phyloP scores from a whole-genome alignment of 1,140 invertebrate species.

The Drosophila orena region DNA sequence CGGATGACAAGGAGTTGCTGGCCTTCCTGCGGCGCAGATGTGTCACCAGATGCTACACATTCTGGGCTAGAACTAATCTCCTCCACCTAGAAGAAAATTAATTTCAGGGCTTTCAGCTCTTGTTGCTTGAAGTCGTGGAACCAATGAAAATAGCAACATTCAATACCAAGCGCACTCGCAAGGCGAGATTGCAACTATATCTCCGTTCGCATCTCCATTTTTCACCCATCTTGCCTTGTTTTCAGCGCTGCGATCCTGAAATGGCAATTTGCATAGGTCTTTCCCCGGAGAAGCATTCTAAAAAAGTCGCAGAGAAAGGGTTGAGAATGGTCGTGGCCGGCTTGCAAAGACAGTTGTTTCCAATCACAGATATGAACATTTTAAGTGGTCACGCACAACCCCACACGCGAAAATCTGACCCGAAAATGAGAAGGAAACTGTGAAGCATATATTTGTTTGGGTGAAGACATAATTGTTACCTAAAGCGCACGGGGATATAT shows the following conservation, averaged over 20 bases:
- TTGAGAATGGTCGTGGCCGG: conserved; percentile 1
- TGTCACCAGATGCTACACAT: conserved; percentile 36
- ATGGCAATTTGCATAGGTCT: conserved; percentile 9
- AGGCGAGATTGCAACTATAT: conserved; percentile 9
- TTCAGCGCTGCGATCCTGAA: conserved; percentile 20
- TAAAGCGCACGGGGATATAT: too few relatives aligned
- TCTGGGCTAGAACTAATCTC: neutral
- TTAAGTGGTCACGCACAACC: conserved; percentile 25
- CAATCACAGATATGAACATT: conserved; percentile 11
- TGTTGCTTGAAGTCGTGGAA: neutral
- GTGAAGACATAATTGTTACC: too few relatives aligned
- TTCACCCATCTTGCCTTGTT: conserved; percentile 42
- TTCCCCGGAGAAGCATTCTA: neutral
- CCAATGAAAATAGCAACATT: conserved; percentile 60
- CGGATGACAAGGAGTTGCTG: too few relatives aligned
- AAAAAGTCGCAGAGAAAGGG: neutral
- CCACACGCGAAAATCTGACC: neutral
- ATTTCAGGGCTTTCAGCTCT: conserved; percentile 22
- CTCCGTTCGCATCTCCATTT: conserved; percentile 37
- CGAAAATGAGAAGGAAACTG: neutral
- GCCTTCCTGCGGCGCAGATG: too few relatives aligned
- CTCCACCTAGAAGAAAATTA: conserved; percentile 18
- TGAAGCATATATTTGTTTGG: neutral
- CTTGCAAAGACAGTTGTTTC: conserved; percentile 19
- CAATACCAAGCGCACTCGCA: conserved; percentile 18